phyloP scores from a whole-genome alignment of 2,797 vertebrate species.

The Pseudotriccus pelzelni region DNA sequence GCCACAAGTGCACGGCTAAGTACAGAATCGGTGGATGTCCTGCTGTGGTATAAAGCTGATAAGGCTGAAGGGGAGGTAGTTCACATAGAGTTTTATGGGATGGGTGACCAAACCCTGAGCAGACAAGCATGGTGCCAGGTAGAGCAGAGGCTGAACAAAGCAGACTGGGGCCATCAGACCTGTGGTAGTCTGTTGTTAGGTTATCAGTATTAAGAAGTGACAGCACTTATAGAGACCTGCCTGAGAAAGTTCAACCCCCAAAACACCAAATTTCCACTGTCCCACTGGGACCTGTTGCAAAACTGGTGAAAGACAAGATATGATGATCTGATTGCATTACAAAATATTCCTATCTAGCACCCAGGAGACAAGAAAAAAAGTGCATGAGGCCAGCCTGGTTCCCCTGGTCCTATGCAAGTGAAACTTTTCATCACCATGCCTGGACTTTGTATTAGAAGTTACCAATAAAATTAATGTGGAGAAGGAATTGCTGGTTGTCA shows the following conservation, averaged over 20 bases:
- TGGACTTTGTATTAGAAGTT: background rate
- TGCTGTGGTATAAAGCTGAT: background rate
- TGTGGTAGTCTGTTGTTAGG: background rate
- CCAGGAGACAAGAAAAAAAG: background rate
- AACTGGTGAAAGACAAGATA: background rate
- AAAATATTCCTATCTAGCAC: background rate
- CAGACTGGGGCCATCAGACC: background rate
- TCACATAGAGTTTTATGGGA: background rate
- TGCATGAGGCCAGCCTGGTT: background rate
- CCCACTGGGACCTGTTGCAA: background rate
- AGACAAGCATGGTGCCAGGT: background rate
- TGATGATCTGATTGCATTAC: background rate
- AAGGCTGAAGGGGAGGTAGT: background rate
- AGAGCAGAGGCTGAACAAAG: background rate
- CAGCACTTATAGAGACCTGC: background rate
- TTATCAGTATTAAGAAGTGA: background rate
- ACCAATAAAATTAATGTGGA: background rate
- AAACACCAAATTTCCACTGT: background rate
- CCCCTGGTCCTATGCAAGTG: background rate
- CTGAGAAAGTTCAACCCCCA: background rate
- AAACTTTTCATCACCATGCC: background rate
- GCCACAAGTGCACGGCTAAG: background rate
- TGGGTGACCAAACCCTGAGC: background rate
- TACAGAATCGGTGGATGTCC: background rate
- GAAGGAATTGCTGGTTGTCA: slow-evolving; percentile 5